Evolutionary conservation across 2,113 vertebrate genomes (phyloP).

Genomic region (Cyanistes caeruleus): DNA sequence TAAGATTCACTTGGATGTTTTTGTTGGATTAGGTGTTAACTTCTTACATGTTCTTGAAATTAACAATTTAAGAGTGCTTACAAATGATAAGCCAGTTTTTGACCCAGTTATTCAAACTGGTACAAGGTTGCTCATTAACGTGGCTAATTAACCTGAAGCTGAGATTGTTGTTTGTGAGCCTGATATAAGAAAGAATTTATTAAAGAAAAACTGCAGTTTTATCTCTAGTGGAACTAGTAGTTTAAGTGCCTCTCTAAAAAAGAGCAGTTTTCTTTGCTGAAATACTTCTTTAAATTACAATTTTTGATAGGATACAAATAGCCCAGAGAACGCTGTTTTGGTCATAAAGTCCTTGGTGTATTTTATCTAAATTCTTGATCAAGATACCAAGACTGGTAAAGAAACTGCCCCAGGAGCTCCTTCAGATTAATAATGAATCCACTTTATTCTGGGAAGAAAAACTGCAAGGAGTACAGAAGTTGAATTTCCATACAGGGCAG

Average conservation of each 20-base stretch:
- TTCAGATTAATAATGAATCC: slow-evolving; percentile 16
- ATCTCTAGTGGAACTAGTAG: not conserved
- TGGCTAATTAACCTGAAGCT: not conserved
- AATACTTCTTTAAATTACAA: not conserved
- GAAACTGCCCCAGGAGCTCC: not conserved
- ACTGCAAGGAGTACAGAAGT: not conserved
- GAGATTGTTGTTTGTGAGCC: not conserved
- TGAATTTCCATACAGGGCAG: not conserved
- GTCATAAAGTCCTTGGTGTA: not conserved
- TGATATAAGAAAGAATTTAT: not conserved
- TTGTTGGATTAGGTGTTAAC: not conserved
- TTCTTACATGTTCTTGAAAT: not conserved
- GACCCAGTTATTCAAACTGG: not conserved
- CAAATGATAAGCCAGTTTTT: not conserved
- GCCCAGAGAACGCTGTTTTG: not conserved
- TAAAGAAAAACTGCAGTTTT: not conserved
- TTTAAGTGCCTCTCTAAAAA: not conserved
- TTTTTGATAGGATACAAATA: not conserved
- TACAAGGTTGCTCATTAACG: not conserved
- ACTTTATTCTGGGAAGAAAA: not conserved
- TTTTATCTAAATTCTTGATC: not conserved
- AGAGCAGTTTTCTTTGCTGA: not conserved
- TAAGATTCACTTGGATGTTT: not conserved
- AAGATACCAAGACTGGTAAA: not conserved
- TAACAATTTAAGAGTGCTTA: not conserved